phyloP scores from a whole-genome alignment of 2,888 invertebrate genomes.

The Euplexia lucipara region DNA sequence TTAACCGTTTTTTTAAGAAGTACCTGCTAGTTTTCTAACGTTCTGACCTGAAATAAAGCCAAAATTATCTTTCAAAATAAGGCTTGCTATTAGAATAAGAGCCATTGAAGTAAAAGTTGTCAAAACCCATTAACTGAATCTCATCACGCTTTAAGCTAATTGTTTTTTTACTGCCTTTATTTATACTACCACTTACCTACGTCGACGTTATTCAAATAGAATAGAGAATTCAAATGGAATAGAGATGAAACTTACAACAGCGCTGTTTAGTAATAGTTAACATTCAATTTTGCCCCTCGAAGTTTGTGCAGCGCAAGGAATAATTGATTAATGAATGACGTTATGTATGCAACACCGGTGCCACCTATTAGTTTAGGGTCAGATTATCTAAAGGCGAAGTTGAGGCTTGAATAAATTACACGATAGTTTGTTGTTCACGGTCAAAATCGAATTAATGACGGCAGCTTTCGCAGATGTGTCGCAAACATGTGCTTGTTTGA shows the following conservation, averaged over 20 bases:
- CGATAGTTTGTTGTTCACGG: constrained; percentile 67
- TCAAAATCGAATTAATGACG: constrained; percentile 66
- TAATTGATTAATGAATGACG: constrained; percentile 65
- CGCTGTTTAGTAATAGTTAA: constrained; percentile 47
- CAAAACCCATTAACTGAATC: not conserved
- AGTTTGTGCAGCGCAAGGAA: constrained; percentile 61
- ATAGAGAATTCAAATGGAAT: constrained; percentile 30
- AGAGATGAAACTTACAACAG: constrained; percentile 18
- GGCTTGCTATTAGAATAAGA: not conserved
- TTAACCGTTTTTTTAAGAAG: too few species aligned
- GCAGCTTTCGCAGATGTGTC: constrained; percentile 23
- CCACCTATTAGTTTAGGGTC: constrained; percentile 68
- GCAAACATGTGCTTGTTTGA: constrained; percentile 9
- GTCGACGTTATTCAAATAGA: constrained; percentile 34
- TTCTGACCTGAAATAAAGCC: too few species aligned
- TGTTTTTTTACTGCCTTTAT: constrained; percentile 19
- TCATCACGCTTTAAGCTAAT: constrained; percentile 11
- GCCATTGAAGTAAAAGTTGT: not conserved
- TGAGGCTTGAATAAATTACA: constrained; percentile 72
- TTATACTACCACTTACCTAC: constrained; percentile 1
- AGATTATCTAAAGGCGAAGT: constrained; percentile 68
- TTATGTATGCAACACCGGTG: constrained; percentile 67
- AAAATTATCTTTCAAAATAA: too few species aligned
- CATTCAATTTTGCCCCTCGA: constrained; percentile 57
- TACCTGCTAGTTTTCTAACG: too few species aligned